These are phyloP conservation scores for Pristionchus pacificus DNA, from an alignment of 1,140 invertebrate genomes.

Conservation along the genomic window DNA sequence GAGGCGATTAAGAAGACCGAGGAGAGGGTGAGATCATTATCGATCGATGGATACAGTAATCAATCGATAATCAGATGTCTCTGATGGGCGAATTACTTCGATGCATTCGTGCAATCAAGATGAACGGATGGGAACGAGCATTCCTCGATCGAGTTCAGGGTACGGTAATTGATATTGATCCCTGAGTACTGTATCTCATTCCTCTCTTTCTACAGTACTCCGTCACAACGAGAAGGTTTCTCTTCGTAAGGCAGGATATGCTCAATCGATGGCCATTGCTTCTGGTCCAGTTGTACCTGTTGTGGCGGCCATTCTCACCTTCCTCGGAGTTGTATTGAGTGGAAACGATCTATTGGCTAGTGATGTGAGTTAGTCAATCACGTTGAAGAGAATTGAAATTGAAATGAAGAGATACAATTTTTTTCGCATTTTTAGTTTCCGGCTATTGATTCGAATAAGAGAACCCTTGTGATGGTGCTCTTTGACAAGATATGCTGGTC, in stretches of 20 bases:
- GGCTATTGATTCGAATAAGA: too few relatives aligned
- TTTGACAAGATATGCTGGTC: too few relatives aligned
- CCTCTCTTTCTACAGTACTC: slow-evolving; percentile 59
- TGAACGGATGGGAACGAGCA: slow-evolving; percentile 82
- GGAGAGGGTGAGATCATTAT: slow-evolving; percentile 46
- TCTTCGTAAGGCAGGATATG: slow-evolving; percentile 65
- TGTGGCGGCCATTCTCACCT: slow-evolving; percentile 66
- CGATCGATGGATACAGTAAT: neutral
- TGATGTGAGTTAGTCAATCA: slow-evolving; percentile 61
- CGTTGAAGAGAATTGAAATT: slow-evolving; percentile 3
- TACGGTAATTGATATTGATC: slow-evolving; percentile 43
- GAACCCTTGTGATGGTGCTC: too few relatives aligned
- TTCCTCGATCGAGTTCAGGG: slow-evolving; percentile 66
- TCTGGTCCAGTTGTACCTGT: slow-evolving; percentile 67
- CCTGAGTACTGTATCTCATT: slow-evolving; percentile 4
- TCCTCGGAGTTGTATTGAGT: slow-evolving; percentile 66
- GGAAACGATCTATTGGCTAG: slow-evolving; percentile 66
- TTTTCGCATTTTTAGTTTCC: too few relatives aligned
- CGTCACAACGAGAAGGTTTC: slow-evolving; percentile 63
- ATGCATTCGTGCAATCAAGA: slow-evolving; percentile 74
- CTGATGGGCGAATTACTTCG: slow-evolving; percentile 65
- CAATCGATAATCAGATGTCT: slow-evolving; percentile 53
- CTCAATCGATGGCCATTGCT: slow-evolving; percentile 67
- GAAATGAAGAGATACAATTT: too few relatives aligned
- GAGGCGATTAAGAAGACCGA: slow-evolving; percentile 58